These are phyloP conservation scores for Tribolium freemani DNA, from an alignment of 2,888 invertebrate species.

Conservation along the genomic window DNA sequence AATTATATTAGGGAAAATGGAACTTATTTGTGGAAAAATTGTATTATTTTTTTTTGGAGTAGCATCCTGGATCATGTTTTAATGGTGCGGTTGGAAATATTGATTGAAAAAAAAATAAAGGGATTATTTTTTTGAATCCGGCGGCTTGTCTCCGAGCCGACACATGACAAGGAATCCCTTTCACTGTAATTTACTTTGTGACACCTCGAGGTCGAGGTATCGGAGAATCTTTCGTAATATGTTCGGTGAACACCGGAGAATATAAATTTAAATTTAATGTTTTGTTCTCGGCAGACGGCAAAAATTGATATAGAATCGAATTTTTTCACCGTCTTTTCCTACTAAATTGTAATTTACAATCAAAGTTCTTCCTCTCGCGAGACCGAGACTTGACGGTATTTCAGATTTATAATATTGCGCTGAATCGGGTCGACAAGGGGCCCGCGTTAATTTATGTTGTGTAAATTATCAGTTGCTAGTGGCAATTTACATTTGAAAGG, in stretches of 20 bases:
- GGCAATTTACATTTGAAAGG: conserved; percentile 53
- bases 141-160: conserved; percentile 56
- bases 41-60: not conserved
- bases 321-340: conserved; percentile 25
- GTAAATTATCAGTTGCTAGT: conserved; percentile 35
- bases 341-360: conserved; percentile 35
- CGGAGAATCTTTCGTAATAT: conserved; percentile 45
- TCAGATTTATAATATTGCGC: conserved; percentile 14
- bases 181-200: conserved; percentile 64
- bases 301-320: conserved; percentile 40
- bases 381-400: conserved; percentile 13
- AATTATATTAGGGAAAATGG: not conserved
- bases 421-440: not conserved
- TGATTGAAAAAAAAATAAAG: conserved; percentile 54
- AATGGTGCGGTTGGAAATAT: conserved; percentile 48
- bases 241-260: conserved; percentile 39
- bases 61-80: conserved; percentile 29
- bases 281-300: conserved; percentile 25
- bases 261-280: conserved; percentile 46
- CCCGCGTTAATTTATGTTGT: conserved; percentile 39
- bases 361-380: conserved; percentile 13
- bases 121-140: conserved; percentile 55
- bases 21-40: not conserved
- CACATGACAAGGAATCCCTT: conserved; percentile 65
- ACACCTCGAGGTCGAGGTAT: conserved; percentile 52